phyloP scores from a whole-genome alignment of 2,797 vertebrate species.

The Centropyge bicolor region DNA sequence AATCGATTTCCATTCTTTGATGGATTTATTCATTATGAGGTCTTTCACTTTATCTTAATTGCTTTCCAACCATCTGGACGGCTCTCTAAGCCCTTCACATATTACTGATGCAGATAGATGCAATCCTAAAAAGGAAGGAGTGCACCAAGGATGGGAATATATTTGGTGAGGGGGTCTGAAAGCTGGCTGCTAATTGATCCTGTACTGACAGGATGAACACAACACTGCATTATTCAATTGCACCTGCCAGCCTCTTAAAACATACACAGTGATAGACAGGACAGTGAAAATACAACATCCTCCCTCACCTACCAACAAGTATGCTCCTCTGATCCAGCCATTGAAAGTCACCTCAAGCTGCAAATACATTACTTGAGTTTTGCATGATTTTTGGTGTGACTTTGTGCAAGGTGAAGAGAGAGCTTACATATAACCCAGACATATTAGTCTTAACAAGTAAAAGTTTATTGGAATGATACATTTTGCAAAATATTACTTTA shows the following conservation, averaged over 20 bases:
- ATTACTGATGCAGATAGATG: constrained; percentile 25
- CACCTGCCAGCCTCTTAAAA: constrained; percentile 34
- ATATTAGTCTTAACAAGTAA: constrained; percentile 89
- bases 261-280: constrained; percentile 27
- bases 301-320: constrained; percentile 31
- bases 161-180: constrained; percentile 34
- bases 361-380: constrained; percentile 1
- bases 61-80: constrained; percentile 10
- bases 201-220: constrained; percentile 53
- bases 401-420: constrained; percentile 26
- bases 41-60: constrained; percentile 8
- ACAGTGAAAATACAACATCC: constrained; percentile 15
- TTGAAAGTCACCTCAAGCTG: not conserved
- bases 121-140: constrained; percentile 10
- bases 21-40: not conserved
- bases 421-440: constrained; percentile 68
- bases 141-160: constrained; percentile 13
- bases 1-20: not conserved
- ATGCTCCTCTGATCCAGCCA: constrained; percentile 17
- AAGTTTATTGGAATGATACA: constrained; percentile 94
- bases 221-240: constrained; percentile 66
- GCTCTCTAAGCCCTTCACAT: not conserved
- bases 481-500: constrained; percentile 93
- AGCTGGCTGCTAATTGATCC: constrained; percentile 56
- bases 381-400: constrained; percentile 6